phyloP scores from a whole-genome alignment of 2,888 invertebrate species.

The Calameuta idolon region DNA sequence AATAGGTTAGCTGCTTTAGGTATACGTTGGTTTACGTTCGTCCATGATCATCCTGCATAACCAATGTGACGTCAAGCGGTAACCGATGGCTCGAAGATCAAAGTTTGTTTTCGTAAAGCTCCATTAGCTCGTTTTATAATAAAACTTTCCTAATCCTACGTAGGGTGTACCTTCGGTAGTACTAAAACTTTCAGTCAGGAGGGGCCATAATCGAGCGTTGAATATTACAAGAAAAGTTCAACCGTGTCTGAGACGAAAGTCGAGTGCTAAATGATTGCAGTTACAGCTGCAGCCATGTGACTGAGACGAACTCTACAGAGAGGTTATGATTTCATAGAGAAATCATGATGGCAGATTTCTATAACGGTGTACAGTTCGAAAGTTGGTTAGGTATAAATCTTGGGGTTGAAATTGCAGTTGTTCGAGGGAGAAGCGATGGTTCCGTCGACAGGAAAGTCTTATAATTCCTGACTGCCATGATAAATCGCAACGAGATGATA shows the following conservation, averaged over 20 bases:
- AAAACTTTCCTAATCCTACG: not conserved
- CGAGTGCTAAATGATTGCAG: not conserved
- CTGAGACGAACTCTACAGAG: not conserved
- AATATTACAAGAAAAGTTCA: not conserved
- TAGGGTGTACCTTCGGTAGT: not conserved
- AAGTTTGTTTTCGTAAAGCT: not conserved
- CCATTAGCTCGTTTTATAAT: not conserved
- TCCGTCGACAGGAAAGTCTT: not conserved
- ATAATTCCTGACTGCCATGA: not conserved
- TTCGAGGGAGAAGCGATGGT: not conserved
- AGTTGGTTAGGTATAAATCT: not conserved
- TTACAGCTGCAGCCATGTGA: not conserved
- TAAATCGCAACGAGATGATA: not conserved
- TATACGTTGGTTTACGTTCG: no score
- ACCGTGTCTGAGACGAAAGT: not conserved
- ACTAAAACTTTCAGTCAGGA: not conserved
- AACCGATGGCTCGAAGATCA: not conserved
- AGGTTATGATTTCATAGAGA: not conserved
- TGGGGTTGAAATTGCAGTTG: not conserved
- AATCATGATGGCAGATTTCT: not conserved
- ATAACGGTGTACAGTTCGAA: not conserved
- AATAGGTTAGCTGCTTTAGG: no score
- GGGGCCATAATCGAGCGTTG: not conserved
- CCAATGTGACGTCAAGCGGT: not conserved
- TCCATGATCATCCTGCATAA: not conserved